Conservation (phyloP, 2,797 vertebrate species). For the Tachyglossus aculeatus region DNA sequence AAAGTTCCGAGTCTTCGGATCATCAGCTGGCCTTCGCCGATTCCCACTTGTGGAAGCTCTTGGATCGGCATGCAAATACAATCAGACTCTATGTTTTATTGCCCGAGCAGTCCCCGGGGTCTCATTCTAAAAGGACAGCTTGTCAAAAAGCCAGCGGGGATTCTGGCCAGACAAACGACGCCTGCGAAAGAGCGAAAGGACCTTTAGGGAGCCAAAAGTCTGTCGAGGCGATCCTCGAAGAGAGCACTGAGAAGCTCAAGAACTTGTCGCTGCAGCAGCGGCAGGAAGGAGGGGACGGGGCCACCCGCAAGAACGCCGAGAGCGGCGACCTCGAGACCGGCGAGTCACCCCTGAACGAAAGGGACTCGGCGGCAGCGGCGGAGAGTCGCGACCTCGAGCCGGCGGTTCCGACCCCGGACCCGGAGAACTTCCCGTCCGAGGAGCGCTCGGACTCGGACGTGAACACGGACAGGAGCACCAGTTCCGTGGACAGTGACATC, state of each 20-base stretch:
- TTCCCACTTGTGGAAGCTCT: conserved; percentile 93
- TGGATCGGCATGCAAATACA: conserved; percentile 97
- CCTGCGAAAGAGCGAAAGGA: conserved; percentile 83
- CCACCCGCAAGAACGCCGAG: conserved; percentile 95
- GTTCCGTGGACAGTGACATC: conserved; percentile 98
- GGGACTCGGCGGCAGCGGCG: conserved; percentile 83
- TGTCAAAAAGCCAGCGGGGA: conserved; percentile 81
- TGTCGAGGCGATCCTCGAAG: conserved; percentile 96
- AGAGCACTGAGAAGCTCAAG: conserved; percentile 97
- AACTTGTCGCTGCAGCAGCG: conserved; percentile 91
- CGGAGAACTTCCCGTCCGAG: conserved; percentile 88
- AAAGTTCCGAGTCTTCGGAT: conserved; percentile 92
- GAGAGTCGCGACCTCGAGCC: conserved; percentile 92
- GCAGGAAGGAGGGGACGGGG: conserved; percentile 86
- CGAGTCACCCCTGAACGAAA: conserved; percentile 89
- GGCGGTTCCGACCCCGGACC: conserved; percentile 85
- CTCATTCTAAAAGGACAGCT: conserved; percentile 82
- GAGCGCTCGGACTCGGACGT: conserved; percentile 96
- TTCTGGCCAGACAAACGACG: conserved; percentile 76
- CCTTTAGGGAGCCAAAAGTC: conserved; percentile 81
- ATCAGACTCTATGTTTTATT: conserved; percentile 91
- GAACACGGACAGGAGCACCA: conserved; percentile 97
- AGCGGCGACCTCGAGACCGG: conserved; percentile 95
- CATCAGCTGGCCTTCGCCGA: conserved; percentile 88
- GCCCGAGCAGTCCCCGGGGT: conserved; percentile 91